Conservation (phyloP, 2,113 vertebrate species). For the Carollia perspicillata region DNA sequence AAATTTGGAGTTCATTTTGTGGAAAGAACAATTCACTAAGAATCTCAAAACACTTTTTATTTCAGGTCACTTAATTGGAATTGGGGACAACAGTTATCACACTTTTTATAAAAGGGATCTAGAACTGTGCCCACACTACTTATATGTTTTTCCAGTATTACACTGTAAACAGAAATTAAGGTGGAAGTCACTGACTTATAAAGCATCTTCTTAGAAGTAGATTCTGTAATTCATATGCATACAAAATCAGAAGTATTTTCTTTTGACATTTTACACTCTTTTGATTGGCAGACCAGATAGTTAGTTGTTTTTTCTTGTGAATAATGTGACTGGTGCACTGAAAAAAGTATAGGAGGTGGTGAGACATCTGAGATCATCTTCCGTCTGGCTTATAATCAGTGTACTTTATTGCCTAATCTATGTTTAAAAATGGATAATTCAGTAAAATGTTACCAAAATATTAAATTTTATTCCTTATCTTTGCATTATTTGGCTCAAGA, state of each 20-base stretch:
- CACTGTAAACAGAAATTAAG: background rate
- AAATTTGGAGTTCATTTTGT: background rate
- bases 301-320: background rate
- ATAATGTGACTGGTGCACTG: background rate
- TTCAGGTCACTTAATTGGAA: background rate
- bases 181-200: background rate
- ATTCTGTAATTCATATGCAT: background rate
- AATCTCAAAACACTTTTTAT: background rate
- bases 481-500: slow-evolving; percentile 17
- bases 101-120: background rate
- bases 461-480: background rate
- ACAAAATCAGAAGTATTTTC: background rate
- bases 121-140: background rate
- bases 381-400: background rate
- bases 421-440: background rate
- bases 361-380: background rate
- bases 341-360: background rate
- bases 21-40: background rate
- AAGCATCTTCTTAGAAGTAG: background rate
- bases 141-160: background rate
- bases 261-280: background rate
- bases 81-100: background rate
- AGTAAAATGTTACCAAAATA: background rate
- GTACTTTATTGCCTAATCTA: slow-evolving; percentile 21
- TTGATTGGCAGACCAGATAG: background rate